Evolutionary conservation across 2,888 invertebrate species (phyloP).

Genomic region (Gastrophysa polygoni): DNA sequence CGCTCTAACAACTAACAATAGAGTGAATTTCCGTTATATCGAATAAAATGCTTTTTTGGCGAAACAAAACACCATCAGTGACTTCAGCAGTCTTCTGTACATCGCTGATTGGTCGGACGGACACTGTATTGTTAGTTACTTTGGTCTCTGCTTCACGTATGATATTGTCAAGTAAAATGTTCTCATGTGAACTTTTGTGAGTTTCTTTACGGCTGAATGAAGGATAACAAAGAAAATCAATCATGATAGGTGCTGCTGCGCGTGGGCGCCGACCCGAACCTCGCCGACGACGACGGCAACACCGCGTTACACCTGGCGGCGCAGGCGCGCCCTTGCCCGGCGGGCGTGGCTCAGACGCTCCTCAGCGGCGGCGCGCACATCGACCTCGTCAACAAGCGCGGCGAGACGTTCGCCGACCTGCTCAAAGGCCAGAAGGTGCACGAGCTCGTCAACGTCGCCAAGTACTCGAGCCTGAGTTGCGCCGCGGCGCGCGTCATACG

Average conservation of each 20-base stretch:
- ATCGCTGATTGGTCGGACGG: too few species aligned
- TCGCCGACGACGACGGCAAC: constrained; percentile 81
- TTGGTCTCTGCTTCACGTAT: too few species aligned
- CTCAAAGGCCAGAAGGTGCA: constrained; percentile 68
- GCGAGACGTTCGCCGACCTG: constrained; percentile 76
- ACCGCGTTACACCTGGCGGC: constrained; percentile 88
- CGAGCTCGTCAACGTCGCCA: constrained; percentile 75
- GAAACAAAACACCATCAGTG: too few species aligned
- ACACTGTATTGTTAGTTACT: too few species aligned
- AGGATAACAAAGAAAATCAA: too few species aligned
- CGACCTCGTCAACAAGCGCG: constrained; percentile 78
- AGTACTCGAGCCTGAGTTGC: constrained; percentile 82
- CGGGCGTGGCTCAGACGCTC: constrained; percentile 73
- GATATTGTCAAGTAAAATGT: too few species aligned
- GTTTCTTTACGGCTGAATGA: too few species aligned
- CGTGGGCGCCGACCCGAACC: constrained; percentile 83
- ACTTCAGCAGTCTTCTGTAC: too few species aligned
- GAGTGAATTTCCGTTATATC: too few species aligned
- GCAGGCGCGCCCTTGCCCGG: constrained; percentile 72
- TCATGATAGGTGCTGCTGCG: constrained; percentile 69
- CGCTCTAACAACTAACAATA: too few species aligned
- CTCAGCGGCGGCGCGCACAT: constrained; percentile 84
- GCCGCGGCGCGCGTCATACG: constrained; percentile 83
- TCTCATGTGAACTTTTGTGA: too few species aligned
- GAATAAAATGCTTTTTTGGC: too few species aligned